phyloP scores from a whole-genome alignment of 1,140 invertebrate genomes.

The Drosophila trapezifrons region DNA sequence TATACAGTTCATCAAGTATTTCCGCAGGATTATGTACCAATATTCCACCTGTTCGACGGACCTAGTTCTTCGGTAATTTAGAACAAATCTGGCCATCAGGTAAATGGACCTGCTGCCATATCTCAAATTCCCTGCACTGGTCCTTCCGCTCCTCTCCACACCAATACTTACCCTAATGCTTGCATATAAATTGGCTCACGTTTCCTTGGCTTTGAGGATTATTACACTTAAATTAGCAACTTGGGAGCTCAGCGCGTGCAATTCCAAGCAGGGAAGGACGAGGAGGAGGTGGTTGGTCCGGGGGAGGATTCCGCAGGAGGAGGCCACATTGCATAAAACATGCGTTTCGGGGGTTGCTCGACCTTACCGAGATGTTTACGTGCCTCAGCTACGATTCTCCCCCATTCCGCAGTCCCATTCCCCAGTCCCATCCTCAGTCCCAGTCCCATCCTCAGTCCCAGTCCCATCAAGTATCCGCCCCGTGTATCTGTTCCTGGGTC shows the following conservation, averaged over 20 bases:
- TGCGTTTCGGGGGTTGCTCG: conserved; percentile 61
- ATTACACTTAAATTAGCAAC: conserved; percentile 83
- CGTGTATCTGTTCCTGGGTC: conserved; percentile 27
- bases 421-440: neutral
- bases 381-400: conserved; percentile 46
- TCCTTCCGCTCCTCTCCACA: too few species aligned
- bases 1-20: neutral
- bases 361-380: conserved; percentile 52
- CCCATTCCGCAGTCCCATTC: conserved; percentile 6
- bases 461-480: conserved; percentile 22
- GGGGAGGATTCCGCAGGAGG: neutral
- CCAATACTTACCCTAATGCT: conserved; percentile 62
- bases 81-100: conserved; percentile 64
- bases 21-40: too few species aligned
- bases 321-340: conserved; percentile 65
- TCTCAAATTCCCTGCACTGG: conserved; percentile 3
- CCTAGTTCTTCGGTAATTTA: conserved; percentile 40
- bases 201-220: conserved; percentile 82
- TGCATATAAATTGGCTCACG: conserved; percentile 83
- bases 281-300: neutral
- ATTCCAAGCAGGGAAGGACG: conserved; percentile 22
- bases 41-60: neutral
- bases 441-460: conserved; percentile 6
- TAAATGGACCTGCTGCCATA: conserved; percentile 63
- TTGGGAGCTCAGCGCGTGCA: conserved; percentile 75